Evolutionary conservation across 2,113 vertebrate species (phyloP), one percentile per base, ranked within the genome.

Genomic region (Equus przewalskii): DNA sequence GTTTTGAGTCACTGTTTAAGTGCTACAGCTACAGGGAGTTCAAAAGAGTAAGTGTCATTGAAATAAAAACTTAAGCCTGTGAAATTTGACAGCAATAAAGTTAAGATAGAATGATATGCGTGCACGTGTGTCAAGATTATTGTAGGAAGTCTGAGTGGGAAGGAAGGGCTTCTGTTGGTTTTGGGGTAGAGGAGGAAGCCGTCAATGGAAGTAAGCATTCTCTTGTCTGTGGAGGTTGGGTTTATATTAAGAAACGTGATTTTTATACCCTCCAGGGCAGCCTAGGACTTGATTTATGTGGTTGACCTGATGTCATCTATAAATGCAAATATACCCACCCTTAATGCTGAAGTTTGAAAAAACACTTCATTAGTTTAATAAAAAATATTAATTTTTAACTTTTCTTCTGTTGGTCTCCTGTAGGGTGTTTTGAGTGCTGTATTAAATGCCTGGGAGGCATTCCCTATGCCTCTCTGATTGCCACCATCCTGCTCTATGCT

Each of bases 381-480:
- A 41, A 33, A 78, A 76, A 14, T 56, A 49, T 5, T 56, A 72
- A 78, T 5, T 46, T 10, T 24, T 33, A 12, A 58, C 19, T n/a
- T 97, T 16, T 86, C 73, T 46, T 16, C 83, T 44, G 24, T 72
- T 72, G 54, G 15, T 96, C 49, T 95, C 91, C 14, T 76, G 18
- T 97, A 99, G 99, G 99, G 98, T 99, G 99, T 98, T 99, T 99
- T 0, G 99, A 99, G 96, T 99, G 99, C 98, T 99, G 99, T 97
- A 99, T 99, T 98, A 99, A 99, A 99, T 99, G 99, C 98, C 98
- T 99, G 98, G 99, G 99, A n/a, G 99, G 99, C 60, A 99, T 99
- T 98, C 99, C 99, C 1, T 99, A 99, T 1, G 99, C 99, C 0
- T 99, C 99, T 36, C 98, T 99, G 92, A 99, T 99, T 26, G 99